Percentiles rank a stretch among this genome's conserved stretches.
These are phyloP conservation scores for Phylloscopus trochiloides DNA, from an alignment of 2,113 vertebrate genomes.

Conservation along the genomic window DNA sequence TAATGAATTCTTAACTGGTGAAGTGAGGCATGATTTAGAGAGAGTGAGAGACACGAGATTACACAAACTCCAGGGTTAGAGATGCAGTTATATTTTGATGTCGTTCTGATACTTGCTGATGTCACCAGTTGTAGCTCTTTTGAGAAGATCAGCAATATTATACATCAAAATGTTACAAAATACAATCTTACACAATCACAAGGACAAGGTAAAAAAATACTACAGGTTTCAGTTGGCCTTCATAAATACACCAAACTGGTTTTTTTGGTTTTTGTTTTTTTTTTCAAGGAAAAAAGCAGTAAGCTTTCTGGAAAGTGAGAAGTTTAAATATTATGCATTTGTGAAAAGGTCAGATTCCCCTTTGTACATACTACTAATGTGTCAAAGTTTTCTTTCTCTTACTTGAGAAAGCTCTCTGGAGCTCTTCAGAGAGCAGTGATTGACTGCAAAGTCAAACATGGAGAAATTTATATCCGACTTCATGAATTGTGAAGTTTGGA, in stretches of 20 bases:
- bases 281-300: background rate
- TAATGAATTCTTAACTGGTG: background rate
- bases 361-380: background rate
- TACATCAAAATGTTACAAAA: background rate
- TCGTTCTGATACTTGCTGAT: background rate
- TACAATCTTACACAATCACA: background rate
- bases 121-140: background rate
- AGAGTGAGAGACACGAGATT: background rate
- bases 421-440: background rate
- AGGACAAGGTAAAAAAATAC: background rate
- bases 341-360: background rate
- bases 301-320: background rate
- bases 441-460: background rate
- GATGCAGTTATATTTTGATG: background rate
- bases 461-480: background rate
- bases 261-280: background rate
- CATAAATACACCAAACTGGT: background rate
- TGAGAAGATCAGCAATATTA: background rate
- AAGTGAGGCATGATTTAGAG: background rate
- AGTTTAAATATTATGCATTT: background rate
- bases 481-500: background rate
- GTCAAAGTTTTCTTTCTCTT: background rate
- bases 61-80: background rate
- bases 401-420: background rate
- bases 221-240: background rate